Conservation (phyloP, 2,888 invertebrate species). For the Leptarthrus brevirostris region DNA sequence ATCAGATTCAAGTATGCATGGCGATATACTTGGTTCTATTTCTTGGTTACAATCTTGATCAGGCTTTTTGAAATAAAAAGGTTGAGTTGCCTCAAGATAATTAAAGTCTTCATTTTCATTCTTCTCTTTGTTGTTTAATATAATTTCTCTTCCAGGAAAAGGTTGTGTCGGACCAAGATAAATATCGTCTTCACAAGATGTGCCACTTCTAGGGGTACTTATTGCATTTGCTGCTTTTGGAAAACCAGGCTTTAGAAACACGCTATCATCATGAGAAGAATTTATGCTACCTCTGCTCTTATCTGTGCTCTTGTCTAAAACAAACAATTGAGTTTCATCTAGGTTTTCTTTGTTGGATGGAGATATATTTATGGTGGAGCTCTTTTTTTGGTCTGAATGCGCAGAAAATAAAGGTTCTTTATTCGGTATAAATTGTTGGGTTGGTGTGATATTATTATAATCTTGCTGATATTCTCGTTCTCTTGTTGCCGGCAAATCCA, state of each 20-base stretch:
- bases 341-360: conserved; percentile 8
- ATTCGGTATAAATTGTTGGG: not conserved
- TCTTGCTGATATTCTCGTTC: too few species aligned
- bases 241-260: not conserved
- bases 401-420: too few species aligned
- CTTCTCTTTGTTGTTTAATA: not conserved
- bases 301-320: not conserved
- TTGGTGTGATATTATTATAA: not conserved
- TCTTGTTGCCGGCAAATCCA: not conserved
- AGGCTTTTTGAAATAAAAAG: not conserved
- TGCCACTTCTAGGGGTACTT: not conserved
- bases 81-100: conserved; percentile 29
- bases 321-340: conserved; percentile 38
- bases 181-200: not conserved
- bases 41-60: not conserved
- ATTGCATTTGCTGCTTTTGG: not conserved
- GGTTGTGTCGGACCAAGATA: not conserved
- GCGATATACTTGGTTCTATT: not conserved
- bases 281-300: not conserved
- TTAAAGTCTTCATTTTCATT: conserved; percentile 3
- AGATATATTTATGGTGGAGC: not conserved
- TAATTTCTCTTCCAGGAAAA: not conserved
- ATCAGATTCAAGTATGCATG: not conserved
- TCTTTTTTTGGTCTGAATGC: not conserved
- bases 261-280: not conserved